Evolutionary conservation across 2,113 vertebrate genomes (phyloP).

Genomic region (Xenopus laevis): DNA sequence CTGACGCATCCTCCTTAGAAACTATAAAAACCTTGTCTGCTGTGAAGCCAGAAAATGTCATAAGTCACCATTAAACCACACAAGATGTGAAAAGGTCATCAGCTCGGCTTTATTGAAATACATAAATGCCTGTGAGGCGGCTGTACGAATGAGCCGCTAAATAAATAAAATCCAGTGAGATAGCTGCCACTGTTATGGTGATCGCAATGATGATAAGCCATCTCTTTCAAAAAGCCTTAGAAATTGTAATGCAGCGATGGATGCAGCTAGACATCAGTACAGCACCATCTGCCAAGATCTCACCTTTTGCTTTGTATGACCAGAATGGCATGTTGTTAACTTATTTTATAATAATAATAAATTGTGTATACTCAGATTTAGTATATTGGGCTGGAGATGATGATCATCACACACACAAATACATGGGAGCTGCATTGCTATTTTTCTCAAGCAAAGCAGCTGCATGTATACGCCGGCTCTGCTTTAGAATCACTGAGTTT

Average conservation of each 20-base stretch:
- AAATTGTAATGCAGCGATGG: conserved; percentile 27
- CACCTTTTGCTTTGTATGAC: conserved; percentile 3
- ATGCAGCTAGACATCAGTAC: conserved; percentile 11
- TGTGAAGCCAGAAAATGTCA: conserved; percentile 17
- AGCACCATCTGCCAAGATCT: conserved; percentile 6
- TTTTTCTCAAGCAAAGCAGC: too few species aligned
- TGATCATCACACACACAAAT: too few species aligned
- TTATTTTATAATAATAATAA: too few species aligned
- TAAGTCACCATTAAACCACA: conserved; percentile 43
- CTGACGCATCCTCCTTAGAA: conserved; percentile 1
- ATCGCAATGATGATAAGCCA: conserved; percentile 37
- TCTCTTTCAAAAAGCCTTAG: conserved; percentile 30
- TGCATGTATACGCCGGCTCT: too few species aligned
- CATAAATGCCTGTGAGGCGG: conserved; percentile 35
- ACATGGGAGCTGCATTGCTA: too few species aligned
- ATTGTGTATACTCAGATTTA: too few species aligned
- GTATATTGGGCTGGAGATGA: too few species aligned
- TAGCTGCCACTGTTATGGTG: conserved; percentile 42
- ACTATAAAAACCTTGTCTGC: conserved; percentile 4
- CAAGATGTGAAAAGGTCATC: conserved; percentile 44
- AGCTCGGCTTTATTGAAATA: conserved; percentile 41
- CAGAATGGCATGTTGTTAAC: too few species aligned
- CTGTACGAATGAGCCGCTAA: conserved; percentile 21
- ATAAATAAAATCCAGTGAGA: conserved; percentile 32
- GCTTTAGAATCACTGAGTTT: too few species aligned